Conservation (phyloP, 2,113 vertebrate species). For the Grallaria varia region DNA sequence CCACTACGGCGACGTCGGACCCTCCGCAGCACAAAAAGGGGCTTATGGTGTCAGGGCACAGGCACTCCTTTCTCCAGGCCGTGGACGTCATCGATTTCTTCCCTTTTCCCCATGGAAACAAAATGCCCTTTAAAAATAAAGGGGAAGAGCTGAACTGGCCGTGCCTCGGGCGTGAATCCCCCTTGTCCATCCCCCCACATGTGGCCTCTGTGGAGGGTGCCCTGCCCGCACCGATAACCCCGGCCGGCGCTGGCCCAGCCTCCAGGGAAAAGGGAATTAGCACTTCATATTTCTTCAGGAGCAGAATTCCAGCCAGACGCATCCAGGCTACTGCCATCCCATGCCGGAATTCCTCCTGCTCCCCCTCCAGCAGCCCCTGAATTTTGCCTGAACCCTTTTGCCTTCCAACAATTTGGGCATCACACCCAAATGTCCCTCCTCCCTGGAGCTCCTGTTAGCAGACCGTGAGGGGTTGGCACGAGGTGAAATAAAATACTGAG, state of each 20-base stretch:
- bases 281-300: constrained; percentile 53
- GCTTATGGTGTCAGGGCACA: neutral
- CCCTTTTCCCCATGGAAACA: neutral
- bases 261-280: constrained; percentile 11
- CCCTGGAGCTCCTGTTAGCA: too few relatives aligned
- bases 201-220: too few relatives aligned
- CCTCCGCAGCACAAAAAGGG: neutral
- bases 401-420: rapidly evolving
- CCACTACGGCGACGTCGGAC: rapidly evolving
- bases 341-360: neutral
- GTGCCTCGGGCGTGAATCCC: too few relatives aligned
- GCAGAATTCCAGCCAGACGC: neutral
- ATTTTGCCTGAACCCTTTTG: neutral
- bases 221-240: constrained; percentile 11
- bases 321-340: too few relatives aligned
- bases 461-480: neutral
- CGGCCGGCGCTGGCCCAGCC: neutral
- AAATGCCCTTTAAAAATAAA: constrained; percentile 17
- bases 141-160: neutral
- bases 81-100: neutral
- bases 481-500: neutral
- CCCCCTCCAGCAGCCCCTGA: neutral
- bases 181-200: too few relatives aligned
- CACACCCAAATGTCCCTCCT: neutral
- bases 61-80: neutral